Conservation (phyloP, 2,797 vertebrate species). For the Benthosema pterotum region DNA sequence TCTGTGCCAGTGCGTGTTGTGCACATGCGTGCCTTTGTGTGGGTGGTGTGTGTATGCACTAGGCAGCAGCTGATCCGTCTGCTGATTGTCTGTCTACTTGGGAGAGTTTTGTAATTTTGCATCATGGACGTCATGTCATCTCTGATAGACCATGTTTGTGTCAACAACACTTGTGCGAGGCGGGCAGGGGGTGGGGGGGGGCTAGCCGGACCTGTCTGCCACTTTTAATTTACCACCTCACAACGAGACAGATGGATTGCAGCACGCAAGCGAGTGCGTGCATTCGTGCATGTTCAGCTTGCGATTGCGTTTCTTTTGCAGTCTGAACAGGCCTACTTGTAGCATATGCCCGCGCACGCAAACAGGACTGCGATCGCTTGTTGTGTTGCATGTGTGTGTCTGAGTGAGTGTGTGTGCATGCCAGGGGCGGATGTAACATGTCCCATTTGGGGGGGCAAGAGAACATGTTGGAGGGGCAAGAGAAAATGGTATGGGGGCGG, state of each 20-base stretch:
- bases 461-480: too few species aligned
- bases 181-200: too few species aligned
- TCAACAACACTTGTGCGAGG: too few species aligned
- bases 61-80: background rate
- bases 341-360: constrained; percentile 5
- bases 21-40: background rate
- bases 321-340: too few species aligned
- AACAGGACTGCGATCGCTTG: constrained; percentile 25
- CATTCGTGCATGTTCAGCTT: background rate
- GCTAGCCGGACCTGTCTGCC: constrained; percentile 23
- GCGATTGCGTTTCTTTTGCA: background rate
- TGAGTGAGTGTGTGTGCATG: too few species aligned
- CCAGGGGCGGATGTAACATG: too few species aligned
- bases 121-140: constrained; percentile 39
- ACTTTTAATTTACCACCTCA: constrained; percentile 54
- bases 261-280: constrained; percentile 26
- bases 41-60: background rate
- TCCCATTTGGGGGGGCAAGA: too few species aligned
- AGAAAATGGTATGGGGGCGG: too few species aligned
- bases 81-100: background rate
- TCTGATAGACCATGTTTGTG: constrained; percentile 20
- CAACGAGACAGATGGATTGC: constrained; percentile 41
- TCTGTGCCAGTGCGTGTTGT: background rate
- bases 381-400: constrained; percentile 21
- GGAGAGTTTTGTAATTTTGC: background rate